A percentile compares a stretch with the other conserved stretches of the same genome.
Evolutionary conservation across 2,888 invertebrate genomes (phyloP).

Genomic region (Pyrrhosoma nymphula): DNA sequence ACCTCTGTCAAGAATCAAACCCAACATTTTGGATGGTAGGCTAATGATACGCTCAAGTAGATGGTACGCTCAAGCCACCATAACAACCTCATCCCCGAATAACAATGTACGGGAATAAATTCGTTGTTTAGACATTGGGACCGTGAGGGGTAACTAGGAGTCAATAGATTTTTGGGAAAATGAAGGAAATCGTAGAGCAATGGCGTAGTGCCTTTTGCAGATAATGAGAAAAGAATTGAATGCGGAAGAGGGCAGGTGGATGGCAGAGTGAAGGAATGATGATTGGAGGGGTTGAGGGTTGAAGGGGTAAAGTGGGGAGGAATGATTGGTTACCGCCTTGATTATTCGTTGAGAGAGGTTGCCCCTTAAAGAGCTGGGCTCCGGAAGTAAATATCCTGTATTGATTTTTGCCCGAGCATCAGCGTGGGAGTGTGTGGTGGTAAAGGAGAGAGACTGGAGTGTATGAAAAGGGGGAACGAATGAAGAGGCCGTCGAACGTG

Average conservation of each 20-base stretch:
- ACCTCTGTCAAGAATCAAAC: too few species aligned
- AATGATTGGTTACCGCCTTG: conserved; percentile 3
- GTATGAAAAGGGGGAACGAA: not conserved
- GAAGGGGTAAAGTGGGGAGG: too few species aligned
- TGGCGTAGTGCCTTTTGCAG: not conserved
- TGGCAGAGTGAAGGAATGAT: not conserved
- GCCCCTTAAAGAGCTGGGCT: conserved; percentile 29
- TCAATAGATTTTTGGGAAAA: not conserved
- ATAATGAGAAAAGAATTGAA: not conserved
- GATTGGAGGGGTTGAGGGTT: too few species aligned
- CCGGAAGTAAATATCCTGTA: conserved; percentile 55
- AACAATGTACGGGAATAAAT: not conserved
- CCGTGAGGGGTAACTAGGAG: too few species aligned
- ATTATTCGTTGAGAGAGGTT: conserved; percentile 11
- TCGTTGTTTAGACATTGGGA: not conserved
- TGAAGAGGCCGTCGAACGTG: not conserved
- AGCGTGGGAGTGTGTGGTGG: conserved; percentile 17
- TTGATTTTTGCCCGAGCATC: conserved; percentile 52
- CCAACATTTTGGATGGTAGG: too few species aligned
- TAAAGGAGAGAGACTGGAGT: not conserved
- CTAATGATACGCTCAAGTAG: too few species aligned
- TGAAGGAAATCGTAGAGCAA: not conserved
- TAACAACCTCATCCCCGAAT: too few species aligned
- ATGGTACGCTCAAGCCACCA: too few species aligned
- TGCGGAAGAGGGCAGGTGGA: too few species aligned